Conservation (phyloP, 1,140 invertebrate genomes). For the Maconellicoccus hirsutus region DNA sequence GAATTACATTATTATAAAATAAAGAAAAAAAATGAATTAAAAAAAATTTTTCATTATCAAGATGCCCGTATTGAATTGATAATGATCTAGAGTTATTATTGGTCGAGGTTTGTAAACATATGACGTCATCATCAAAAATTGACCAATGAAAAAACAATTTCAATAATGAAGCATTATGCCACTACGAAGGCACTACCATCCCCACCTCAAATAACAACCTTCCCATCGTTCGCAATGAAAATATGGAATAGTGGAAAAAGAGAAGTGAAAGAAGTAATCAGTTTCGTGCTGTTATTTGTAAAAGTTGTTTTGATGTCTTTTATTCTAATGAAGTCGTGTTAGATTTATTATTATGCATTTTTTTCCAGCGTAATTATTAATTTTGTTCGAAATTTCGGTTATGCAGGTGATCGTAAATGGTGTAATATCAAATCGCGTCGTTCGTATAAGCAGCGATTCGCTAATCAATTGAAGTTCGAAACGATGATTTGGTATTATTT, state of each 20-base stretch:
- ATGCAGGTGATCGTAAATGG: background rate
- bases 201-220: no score
- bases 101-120: no score
- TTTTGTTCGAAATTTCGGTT: background rate
- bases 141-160: no score
- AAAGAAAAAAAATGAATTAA: no score
- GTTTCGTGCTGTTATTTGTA: background rate
- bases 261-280: constrained; percentile 5
- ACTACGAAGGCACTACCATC: no score
- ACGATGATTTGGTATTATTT: constrained; percentile 19
- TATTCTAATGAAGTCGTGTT: background rate
- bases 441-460: background rate
- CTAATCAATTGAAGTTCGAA: background rate
- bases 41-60: no score
- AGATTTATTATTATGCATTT: background rate
- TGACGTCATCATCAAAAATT: no score
- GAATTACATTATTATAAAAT: no score
- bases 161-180: no score
- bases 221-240: no score
- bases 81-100: no score
- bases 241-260: background rate
- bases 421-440: background rate
- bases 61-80: no score
- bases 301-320: background rate
- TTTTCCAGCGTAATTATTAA: background rate